These are phyloP conservation scores for Mus caroli DNA, from an alignment of 2,797 vertebrate species.

Conservation along the genomic window DNA sequence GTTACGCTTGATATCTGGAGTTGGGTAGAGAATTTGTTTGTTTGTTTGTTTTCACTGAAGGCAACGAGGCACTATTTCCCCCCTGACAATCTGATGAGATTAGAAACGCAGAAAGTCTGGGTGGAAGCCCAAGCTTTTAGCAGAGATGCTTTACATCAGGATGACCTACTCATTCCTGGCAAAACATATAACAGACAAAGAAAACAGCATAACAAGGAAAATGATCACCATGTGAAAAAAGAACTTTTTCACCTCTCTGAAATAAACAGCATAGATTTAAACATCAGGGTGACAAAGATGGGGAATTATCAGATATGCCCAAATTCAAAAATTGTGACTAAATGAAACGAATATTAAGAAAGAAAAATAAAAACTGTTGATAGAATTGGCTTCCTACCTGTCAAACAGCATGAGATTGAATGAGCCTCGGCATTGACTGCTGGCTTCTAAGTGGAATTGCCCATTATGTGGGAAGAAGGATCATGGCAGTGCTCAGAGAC, in stretches of 20 bases:
- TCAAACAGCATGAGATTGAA: constrained; percentile 42
- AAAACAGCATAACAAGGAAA: not conserved
- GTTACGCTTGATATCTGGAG: not conserved
- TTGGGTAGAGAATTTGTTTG: not conserved
- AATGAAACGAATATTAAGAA: constrained; percentile 62
- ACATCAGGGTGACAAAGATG: not conserved
- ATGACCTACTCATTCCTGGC: not conserved
- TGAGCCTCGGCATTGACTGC: constrained; percentile 16
- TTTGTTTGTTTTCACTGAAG: not conserved
- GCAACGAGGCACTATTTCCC: not conserved
- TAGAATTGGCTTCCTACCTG: constrained; percentile 70
- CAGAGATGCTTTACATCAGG: not conserved
- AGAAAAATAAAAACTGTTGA: constrained; percentile 66
- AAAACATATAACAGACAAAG: constrained; percentile 4
- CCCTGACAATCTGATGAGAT: not conserved
- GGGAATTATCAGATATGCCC: constrained; percentile 8
- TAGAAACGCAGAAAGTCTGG: constrained; percentile 38
- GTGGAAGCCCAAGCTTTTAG: not conserved
- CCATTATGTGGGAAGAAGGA: not conserved
- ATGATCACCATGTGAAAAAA: not conserved
- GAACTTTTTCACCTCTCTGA: not conserved
- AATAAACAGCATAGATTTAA: constrained; percentile 44
- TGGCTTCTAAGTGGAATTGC: constrained; percentile 59
- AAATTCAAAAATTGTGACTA: constrained; percentile 62
- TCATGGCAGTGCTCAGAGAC: not conserved